Evolutionary conservation across 2,888 invertebrate genomes (phyloP).

Genomic region (Apamea sordens): DNA sequence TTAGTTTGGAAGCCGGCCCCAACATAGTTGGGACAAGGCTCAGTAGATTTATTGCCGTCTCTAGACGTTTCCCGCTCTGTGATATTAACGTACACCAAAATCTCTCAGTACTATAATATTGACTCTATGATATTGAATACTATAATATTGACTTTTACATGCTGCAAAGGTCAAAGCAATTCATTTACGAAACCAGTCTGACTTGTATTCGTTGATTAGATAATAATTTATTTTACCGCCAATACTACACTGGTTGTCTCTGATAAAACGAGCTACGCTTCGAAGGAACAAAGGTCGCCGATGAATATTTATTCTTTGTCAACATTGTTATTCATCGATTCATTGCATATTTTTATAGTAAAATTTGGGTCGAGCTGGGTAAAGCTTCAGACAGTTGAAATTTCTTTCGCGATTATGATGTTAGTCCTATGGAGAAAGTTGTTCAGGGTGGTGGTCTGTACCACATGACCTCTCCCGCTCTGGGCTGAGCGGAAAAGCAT

Average conservation of each 20-base stretch:
- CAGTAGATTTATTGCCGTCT: not conserved
- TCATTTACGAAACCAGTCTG: conserved; percentile 46
- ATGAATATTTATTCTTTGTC: conserved; percentile 38
- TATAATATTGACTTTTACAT: conserved; percentile 18
- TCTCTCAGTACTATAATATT: not conserved
- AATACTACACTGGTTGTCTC: not conserved
- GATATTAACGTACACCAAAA: not conserved
- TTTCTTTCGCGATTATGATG: no score
- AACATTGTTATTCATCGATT: conserved; percentile 20
- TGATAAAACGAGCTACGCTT: conserved; percentile 10
- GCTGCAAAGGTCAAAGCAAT: conserved; percentile 54
- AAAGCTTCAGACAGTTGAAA: no score
- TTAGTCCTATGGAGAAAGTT: not conserved
- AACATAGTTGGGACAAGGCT: no score
- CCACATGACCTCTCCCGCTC: no score
- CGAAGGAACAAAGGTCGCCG: conserved; percentile 27
- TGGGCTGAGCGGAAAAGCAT: no score
- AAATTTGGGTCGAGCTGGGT: not conserved
- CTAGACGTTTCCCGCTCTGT: not conserved
- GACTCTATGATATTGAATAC: no score
- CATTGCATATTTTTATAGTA: not conserved
- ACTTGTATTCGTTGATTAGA: conserved; percentile 45
- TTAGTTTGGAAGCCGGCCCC: no score
- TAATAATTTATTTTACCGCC: conserved; percentile 43
- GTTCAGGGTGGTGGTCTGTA: not conserved